These are phyloP conservation scores for Argyrosomus japonicus DNA, from an alignment of 2,113 vertebrate genomes.

Conservation along the genomic window DNA sequence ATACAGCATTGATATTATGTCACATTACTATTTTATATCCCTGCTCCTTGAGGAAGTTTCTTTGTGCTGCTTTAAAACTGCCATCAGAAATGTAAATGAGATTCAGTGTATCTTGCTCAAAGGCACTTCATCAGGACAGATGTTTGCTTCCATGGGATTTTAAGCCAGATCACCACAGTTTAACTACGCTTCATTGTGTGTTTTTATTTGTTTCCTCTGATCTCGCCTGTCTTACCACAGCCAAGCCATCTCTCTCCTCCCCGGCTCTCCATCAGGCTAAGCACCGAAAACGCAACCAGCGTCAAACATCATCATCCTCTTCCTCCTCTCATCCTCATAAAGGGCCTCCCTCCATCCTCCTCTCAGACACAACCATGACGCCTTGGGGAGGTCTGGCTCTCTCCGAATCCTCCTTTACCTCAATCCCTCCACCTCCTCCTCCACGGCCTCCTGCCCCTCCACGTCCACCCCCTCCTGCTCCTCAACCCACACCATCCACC, in stretches of 20 bases:
- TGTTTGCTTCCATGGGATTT: background rate
- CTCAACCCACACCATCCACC: conserved; percentile 28
- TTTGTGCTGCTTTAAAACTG: background rate
- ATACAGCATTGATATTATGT: background rate
- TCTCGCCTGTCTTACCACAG: conserved; percentile 12
- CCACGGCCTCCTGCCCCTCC: conserved; percentile 24
- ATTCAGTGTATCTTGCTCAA: background rate
- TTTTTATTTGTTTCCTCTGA: background rate
- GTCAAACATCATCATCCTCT: conserved; percentile 19
- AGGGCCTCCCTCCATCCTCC: conserved; percentile 45
- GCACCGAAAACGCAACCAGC: conserved; percentile 46
- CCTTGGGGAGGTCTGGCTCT: conserved; percentile 83
- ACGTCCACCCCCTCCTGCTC: conserved; percentile 39
- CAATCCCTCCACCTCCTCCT: conserved; percentile 61
- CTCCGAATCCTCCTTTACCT: conserved; percentile 81
- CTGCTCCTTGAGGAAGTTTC: background rate
- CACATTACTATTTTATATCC: background rate
- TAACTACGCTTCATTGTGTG: background rate
- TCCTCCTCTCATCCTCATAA: conserved; percentile 43
- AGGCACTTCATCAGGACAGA: background rate
- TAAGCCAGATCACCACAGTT: background rate
- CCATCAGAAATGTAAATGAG: background rate
- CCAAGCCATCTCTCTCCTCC: conserved; percentile 32
- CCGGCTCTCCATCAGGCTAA: conserved; percentile 33
- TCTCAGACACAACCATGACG: conserved; percentile 72